phyloP scores from a whole-genome alignment of 2,113 vertebrate genomes.

The Catharus bicknelli region DNA sequence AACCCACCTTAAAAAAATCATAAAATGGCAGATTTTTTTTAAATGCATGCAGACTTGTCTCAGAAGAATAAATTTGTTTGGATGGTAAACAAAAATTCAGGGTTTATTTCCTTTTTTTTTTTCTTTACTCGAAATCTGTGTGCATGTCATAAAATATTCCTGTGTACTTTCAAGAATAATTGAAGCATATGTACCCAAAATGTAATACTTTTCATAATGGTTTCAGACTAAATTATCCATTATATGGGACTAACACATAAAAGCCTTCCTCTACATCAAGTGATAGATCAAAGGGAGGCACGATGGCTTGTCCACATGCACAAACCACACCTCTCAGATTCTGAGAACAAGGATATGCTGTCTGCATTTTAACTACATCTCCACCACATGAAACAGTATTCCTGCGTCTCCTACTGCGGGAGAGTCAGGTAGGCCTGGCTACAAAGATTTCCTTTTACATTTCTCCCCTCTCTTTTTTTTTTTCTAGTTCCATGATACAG shows the following conservation, averaged over 20 bases:
- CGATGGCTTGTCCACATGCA: slow-evolving; percentile 68
- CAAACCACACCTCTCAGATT: slow-evolving; percentile 73
- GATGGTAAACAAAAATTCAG: not conserved
- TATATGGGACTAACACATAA: slow-evolving; percentile 70
- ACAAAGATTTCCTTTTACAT: slow-evolving; percentile 71
- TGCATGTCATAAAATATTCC: slow-evolving; percentile 42
- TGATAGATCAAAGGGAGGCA: slow-evolving; percentile 76
- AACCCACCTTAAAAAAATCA: not conserved
- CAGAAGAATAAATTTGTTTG: slow-evolving; percentile 20
- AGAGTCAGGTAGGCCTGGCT: slow-evolving; percentile 70
- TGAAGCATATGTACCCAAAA: slow-evolving; percentile 66
- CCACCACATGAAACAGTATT: slow-evolving; percentile 74
- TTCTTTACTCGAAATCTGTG: not conserved
- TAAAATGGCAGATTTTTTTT: not conserved
- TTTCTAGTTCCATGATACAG: not conserved
- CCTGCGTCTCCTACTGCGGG: slow-evolving; percentile 67
- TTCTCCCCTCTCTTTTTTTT: not conserved
- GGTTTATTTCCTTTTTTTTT: not conserved
- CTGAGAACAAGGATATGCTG: slow-evolving; percentile 67
- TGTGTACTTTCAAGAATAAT: slow-evolving; percentile 62
- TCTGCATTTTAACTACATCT: slow-evolving; percentile 79
- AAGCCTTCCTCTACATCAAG: slow-evolving; percentile 73
- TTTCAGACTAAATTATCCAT: slow-evolving; percentile 74
- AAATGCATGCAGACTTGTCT: not conserved
- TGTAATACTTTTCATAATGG: slow-evolving; percentile 68